Conservation (phyloP, 2,797 vertebrate species). For the Rhodeus uyekii region DNA sequence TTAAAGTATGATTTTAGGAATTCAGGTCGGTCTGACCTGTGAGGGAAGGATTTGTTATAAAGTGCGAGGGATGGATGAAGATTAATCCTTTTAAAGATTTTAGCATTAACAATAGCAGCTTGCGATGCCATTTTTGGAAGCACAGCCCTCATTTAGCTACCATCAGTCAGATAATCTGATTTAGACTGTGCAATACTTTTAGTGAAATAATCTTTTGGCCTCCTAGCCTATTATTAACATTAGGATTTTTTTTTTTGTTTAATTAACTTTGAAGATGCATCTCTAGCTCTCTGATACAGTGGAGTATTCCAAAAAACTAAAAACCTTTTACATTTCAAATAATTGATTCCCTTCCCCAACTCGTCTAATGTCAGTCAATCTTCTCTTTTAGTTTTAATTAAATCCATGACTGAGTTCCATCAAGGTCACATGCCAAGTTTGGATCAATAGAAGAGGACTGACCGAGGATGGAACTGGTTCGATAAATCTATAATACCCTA, state of each 20-base stretch:
- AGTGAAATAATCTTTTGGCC: background rate
- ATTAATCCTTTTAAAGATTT: too few species aligned
- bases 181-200: background rate
- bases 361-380: constrained; percentile 72
- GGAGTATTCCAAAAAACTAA: background rate
- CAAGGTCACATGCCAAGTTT: constrained; percentile 69
- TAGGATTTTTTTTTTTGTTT: background rate
- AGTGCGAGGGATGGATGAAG: too few species aligned
- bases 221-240: background rate
- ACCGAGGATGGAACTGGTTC: constrained; percentile 70
- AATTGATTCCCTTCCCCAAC: constrained; percentile 67
- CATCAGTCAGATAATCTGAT: background rate
- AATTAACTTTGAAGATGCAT: constrained; percentile 1
- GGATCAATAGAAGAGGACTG: constrained; percentile 71
- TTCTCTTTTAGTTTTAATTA: constrained; percentile 75
- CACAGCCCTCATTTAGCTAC: background rate
- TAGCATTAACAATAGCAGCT: too few species aligned
- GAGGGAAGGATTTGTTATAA: too few species aligned
- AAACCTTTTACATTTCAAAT: constrained; percentile 61
- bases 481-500: constrained; percentile 69
- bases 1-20: too few species aligned
- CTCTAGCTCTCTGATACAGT: background rate
- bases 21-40: too few species aligned
- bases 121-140: too few species aligned
- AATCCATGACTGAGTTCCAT: constrained; percentile 74